These are phyloP conservation scores for Neodiprion virginianus DNA, from an alignment of 1,140 invertebrate genomes.

Conservation along the genomic window DNA sequence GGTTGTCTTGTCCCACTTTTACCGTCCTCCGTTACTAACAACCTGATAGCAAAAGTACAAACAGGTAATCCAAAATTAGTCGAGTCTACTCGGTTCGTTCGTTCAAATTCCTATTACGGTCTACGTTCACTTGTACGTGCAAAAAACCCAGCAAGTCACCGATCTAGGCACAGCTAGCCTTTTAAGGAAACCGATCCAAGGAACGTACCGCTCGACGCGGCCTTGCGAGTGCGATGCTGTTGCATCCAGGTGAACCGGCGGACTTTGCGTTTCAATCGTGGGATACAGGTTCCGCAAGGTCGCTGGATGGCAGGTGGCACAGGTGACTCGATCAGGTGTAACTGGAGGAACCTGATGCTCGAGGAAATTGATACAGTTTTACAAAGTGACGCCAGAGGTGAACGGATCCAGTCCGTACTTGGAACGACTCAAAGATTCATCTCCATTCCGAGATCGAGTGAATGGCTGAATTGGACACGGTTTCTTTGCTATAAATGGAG, in stretches of 20 bases:
- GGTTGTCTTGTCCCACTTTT: too few species aligned
- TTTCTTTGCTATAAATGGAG: too few species aligned
- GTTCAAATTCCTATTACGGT: too few species aligned
- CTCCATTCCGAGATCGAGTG: neutral
- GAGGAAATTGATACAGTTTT: neutral
- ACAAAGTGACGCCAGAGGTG: neutral
- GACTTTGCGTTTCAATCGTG: neutral
- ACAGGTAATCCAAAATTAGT: neutral
- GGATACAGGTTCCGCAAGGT: neutral
- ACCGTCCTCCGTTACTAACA: neutral
- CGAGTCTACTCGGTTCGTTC: too few species aligned
- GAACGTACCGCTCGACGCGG: neutral
- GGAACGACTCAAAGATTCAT: neutral
- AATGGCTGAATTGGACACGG: too few species aligned
- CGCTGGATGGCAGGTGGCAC: neutral
- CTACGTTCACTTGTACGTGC: too few species aligned
- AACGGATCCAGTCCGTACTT: neutral
- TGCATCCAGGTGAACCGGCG: neutral
- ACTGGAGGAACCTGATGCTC: neutral
- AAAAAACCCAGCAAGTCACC: too few species aligned
- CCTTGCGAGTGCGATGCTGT: neutral
- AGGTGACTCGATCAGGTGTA: neutral
- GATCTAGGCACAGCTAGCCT: neutral
- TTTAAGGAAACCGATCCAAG: neutral
- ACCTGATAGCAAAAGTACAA: neutral